Percentiles rank a stretch among this genome's conserved stretches.
phyloP scores from a whole-genome alignment of 2,888 invertebrate genomes.

The Lagria hirta region DNA sequence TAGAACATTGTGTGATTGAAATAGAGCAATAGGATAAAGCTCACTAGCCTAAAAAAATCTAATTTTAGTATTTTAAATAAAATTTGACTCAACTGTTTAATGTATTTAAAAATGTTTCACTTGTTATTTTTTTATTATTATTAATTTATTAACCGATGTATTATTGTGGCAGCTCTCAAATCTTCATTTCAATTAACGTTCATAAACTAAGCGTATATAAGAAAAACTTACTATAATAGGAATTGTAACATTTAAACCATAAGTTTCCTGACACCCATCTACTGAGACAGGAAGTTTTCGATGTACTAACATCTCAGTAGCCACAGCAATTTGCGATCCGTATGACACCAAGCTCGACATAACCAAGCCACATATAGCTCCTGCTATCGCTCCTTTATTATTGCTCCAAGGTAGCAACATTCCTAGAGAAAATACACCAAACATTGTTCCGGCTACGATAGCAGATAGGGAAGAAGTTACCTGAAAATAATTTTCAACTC shows the following conservation, averaged over 20 bases:
- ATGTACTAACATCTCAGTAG: constrained; percentile 61
- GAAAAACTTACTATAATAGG: constrained; percentile 56
- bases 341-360: constrained; percentile 66
- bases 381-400: constrained; percentile 63
- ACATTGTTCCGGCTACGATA: constrained; percentile 79
- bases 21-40: too few relatives aligned
- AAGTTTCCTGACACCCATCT: constrained; percentile 51
- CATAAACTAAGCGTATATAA: too few relatives aligned
- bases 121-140: too few relatives aligned
- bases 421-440: constrained; percentile 80
- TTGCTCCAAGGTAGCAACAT: constrained; percentile 82
- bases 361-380: constrained; percentile 63
- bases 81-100: too few relatives aligned
- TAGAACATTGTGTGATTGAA: too few relatives aligned
- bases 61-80: too few relatives aligned
- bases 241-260: constrained; percentile 37
- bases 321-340: constrained; percentile 68
- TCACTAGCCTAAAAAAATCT: too few relatives aligned
- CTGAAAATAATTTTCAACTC: constrained; percentile 40
- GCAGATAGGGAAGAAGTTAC: constrained; percentile 77
- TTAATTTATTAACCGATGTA: too few relatives aligned
- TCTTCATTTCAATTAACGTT: too few relatives aligned
- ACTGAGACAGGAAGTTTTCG: constrained; percentile 59
- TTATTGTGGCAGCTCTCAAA: too few relatives aligned
- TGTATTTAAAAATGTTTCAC: too few relatives aligned